Conservation (phyloP, 2,797 vertebrate genomes). For the Discoglossus pictus region DNA sequence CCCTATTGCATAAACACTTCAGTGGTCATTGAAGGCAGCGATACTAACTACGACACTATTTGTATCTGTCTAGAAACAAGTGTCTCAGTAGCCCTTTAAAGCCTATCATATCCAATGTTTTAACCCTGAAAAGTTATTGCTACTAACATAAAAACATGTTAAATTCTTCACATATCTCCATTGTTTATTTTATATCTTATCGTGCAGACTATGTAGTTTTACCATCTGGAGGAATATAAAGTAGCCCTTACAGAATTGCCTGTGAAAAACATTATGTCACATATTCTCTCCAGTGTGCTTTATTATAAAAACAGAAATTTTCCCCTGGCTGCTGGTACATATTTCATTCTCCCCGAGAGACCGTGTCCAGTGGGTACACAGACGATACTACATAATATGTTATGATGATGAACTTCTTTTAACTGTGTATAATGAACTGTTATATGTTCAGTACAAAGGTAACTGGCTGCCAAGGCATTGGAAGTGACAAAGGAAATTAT, state of each 20-base stretch:
- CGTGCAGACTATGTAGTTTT: constrained; percentile 15
- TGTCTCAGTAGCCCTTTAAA: too few relatives aligned
- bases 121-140: constrained; percentile 7
- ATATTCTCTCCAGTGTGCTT: not conserved
- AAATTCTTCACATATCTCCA: constrained; percentile 29
- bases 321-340: not conserved
- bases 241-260: not conserved
- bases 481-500: constrained; percentile 7
- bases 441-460: constrained; percentile 2
- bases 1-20: too few relatives aligned
- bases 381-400: constrained; percentile 11
- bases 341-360: constrained; percentile 4
- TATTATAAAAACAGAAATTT: constrained; percentile 18
- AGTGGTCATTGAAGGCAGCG: too few relatives aligned
- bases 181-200: constrained; percentile 13
- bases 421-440: constrained; percentile 11
- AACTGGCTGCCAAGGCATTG: constrained; percentile 6
- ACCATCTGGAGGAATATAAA: constrained; percentile 31
- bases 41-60: too few relatives aligned
- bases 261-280: constrained; percentile 32
- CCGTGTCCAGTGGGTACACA: constrained; percentile 6
- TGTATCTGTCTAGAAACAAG: too few relatives aligned
- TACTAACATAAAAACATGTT: constrained; percentile 8
- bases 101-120: too few relatives aligned
- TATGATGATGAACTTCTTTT: constrained; percentile 19